Evolutionary conservation across 2,797 vertebrate genomes (phyloP).

Genomic region (Sebastes alutus): DNA sequence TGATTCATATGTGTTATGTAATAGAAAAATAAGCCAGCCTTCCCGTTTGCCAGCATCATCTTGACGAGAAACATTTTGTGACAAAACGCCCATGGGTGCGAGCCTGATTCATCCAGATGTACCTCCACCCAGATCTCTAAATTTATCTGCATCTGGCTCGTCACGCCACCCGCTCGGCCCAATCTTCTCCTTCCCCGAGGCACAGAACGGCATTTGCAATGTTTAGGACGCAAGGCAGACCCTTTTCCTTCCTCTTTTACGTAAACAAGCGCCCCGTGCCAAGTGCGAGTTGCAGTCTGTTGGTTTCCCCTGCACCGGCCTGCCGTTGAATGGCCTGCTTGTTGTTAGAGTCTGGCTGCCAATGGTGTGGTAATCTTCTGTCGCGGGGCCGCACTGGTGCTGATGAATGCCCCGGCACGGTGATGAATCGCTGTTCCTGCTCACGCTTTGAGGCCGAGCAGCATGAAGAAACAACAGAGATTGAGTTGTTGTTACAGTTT

Average conservation of each 20-base stretch:
- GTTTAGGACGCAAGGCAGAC: constrained; percentile 22
- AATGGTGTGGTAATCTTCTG: constrained; percentile 67
- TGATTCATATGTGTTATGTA: constrained; percentile 30
- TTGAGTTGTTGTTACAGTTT: neutral
- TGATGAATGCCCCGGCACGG: constrained; percentile 60
- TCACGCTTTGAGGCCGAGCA: constrained; percentile 33
- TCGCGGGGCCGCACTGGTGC: constrained; percentile 55
- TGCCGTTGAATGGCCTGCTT: constrained; percentile 74
- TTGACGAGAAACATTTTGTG: constrained; percentile 12
- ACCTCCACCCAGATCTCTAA: constrained; percentile 23
- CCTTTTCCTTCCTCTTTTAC: constrained; percentile 33
- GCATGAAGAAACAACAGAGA: constrained; percentile 27
- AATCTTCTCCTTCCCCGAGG: neutral
- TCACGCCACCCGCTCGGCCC: neutral
- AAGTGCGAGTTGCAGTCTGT: constrained; percentile 53
- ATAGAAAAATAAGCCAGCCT: neutral
- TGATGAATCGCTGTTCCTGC: constrained; percentile 60
- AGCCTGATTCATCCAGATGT: constrained; percentile 58
- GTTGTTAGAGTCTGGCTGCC: constrained; percentile 70
- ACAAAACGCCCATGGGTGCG: constrained; percentile 23
- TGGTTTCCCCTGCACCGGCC: constrained; percentile 41
- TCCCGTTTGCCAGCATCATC: constrained; percentile 2
- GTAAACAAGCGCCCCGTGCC: constrained; percentile 59
- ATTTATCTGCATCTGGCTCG: constrained; percentile 39
- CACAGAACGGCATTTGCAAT: neutral